A percentile compares a stretch with the other conserved stretches of the same genome.
phyloP scores from a whole-genome alignment of 2,888 invertebrate species.

The Macaria notata region DNA sequence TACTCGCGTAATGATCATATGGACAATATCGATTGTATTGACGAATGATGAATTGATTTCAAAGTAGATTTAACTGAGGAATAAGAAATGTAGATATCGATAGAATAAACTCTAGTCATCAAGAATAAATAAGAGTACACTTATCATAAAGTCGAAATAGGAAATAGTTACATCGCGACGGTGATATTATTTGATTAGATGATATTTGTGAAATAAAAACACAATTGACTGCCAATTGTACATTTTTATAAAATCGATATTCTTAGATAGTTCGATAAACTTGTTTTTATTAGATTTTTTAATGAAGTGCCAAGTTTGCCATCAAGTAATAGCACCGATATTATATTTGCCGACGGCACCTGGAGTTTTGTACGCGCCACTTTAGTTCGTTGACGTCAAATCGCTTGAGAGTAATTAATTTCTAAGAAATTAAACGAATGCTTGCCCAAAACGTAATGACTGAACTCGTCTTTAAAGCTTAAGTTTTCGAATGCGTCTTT shows the following conservation, averaged over 20 bases:
- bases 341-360: constrained; percentile 43
- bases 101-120: constrained; percentile 62
- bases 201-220: constrained; percentile 56
- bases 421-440: constrained; percentile 56
- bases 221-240: constrained; percentile 82
- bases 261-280: constrained; percentile 74
- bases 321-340: constrained; percentile 45
- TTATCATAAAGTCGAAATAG: constrained; percentile 69
- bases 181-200: constrained; percentile 75
- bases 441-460: constrained; percentile 70
- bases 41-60: constrained; percentile 70
- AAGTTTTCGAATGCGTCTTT: constrained; percentile 45
- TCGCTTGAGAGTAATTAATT: constrained; percentile 47
- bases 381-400: constrained; percentile 39
- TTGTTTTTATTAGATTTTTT: constrained; percentile 73
- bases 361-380: constrained; percentile 48
- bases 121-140: constrained; percentile 50
- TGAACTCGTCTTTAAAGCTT: constrained; percentile 57
- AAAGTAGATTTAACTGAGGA: constrained; percentile 60
- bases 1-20: constrained; percentile 78
- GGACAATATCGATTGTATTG: constrained; percentile 79
- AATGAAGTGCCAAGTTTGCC: constrained; percentile 71
- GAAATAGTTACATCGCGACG: constrained; percentile 59
- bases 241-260: constrained; percentile 72
- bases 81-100: constrained; percentile 72